phyloP scores from a whole-genome alignment of 1,140 invertebrate species.

The Prorops nasuta region DNA sequence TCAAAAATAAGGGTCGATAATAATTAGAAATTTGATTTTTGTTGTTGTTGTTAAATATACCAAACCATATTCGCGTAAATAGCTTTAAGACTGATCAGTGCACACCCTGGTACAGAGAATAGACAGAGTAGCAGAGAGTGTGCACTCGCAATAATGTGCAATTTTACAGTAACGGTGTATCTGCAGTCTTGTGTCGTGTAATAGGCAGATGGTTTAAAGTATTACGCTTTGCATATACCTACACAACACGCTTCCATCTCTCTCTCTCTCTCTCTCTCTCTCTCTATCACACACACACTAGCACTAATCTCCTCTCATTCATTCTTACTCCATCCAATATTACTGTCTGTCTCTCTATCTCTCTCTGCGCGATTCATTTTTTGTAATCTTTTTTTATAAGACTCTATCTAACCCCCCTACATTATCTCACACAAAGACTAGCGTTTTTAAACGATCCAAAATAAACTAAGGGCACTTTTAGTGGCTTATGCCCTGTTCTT shows the following conservation, averaged over 20 bases:
- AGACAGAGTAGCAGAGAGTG: constrained; percentile 24
- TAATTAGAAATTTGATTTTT: constrained; percentile 47
- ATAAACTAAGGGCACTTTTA: constrained; percentile 56
- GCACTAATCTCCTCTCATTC: constrained; percentile 6
- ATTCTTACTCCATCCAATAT: no score
- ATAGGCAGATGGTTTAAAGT: constrained; percentile 34
- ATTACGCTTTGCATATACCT: constrained; percentile 26
- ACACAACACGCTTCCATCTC: constrained; percentile 21
- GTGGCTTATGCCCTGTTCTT: constrained; percentile 48
- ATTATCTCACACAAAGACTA: constrained; percentile 49
- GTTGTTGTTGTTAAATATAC: constrained; percentile 34
- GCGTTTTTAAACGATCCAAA: constrained; percentile 51
- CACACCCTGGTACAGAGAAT: constrained; percentile 39
- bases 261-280: constrained; percentile 20
- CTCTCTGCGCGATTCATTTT: constrained; percentile 15
- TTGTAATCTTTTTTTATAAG: constrained; percentile 35
- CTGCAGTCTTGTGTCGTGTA: constrained; percentile 38
- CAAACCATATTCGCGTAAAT: constrained; percentile 46
- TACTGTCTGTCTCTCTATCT: no score
- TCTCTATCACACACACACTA: constrained; percentile 12
- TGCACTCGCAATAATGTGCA: constrained; percentile 33
- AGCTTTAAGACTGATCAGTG: constrained; percentile 41
- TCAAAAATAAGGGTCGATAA: constrained; percentile 50
- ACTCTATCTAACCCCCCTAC: constrained; percentile 41
- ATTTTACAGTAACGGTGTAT: constrained; percentile 41